Evolutionary conservation across 2,888 invertebrate genomes (phyloP), one percentile per base, ranked within the genome.

Genomic region (Tethea ocularis): DNA sequence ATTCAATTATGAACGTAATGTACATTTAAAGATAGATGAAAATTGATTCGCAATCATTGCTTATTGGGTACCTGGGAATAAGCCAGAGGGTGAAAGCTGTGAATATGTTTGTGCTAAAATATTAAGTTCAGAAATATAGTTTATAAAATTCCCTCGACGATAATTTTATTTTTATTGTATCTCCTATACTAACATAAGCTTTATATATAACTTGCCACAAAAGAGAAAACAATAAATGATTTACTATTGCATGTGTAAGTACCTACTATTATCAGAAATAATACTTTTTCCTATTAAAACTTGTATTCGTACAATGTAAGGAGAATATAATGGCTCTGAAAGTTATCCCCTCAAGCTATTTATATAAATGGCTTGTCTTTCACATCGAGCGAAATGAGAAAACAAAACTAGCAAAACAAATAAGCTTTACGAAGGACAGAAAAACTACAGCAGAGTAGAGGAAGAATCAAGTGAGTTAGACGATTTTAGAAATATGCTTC

Each of bases 331-430:
- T 46, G n/a, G 17, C 46, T 20, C 46, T 20, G 2, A 46, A 46
- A 20, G 20, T 20, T 46, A 46, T 46, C 46, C 46, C 46, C 15
- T 10, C 7, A 20, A 46, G 46, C 46, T 46, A 46, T 46, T 46
- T 46, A 46, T 20, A 46, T 46, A 46, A 46, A 46, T 46, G 20
- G 46, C 46, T 46, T 46, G 46, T 46, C 46, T 46, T 46, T 46
- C 46, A 46, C 20, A 46, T 46, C 20, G 46, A 20, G 46, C 46
- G 46, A 46, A 46, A 46, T 46, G 20, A n/a, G n/a, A 46, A 46
- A 26, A 41, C 41, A 41, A 46, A 46, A 46, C 46, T 46, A 20
- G 2, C 17, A n/a, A 8, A 10, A n/a, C n/a, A n/a, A n/a, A n/a
- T n/a, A 20, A 46, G 17, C 46, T 46, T 46, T 20, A 2, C 8